Evolutionary conservation across 2,888 invertebrate genomes (phyloP).

Genomic region (Tridacna crocea): DNA sequence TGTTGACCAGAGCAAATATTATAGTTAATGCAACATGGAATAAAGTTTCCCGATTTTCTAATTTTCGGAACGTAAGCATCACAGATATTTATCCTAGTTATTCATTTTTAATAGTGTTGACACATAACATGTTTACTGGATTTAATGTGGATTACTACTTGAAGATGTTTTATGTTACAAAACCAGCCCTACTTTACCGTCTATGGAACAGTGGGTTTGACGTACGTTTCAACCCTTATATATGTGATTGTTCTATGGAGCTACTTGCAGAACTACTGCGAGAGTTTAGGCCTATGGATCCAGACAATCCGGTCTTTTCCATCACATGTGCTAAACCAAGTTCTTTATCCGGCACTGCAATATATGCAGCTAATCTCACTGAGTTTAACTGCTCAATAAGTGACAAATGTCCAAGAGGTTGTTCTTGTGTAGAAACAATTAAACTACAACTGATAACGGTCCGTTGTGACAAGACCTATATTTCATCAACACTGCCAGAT

Average conservation of each 20-base stretch:
- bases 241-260: slow-evolving; percentile 50
- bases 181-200: background rate
- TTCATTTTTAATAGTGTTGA: background rate
- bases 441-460: slow-evolving; percentile 28
- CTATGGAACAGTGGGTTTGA: slow-evolving; percentile 39
- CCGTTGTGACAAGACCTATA: slow-evolving; percentile 14
- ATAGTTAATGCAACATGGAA: slow-evolving; percentile 41
- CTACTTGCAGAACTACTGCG: slow-evolving; percentile 8
- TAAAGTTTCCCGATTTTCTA: slow-evolving; percentile 26
- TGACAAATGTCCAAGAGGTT: slow-evolving; percentile 33
- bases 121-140: slow-evolving; percentile 44
- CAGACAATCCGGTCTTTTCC: slow-evolving; percentile 42
- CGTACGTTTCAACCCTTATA: slow-evolving; percentile 46
- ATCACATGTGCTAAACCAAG: slow-evolving; percentile 35
- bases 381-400: slow-evolving; percentile 49
- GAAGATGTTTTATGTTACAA: slow-evolving; percentile 34
- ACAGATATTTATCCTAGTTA: background rate
- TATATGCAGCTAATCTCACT: slow-evolving; percentile 11
- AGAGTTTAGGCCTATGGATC: slow-evolving; percentile 31
- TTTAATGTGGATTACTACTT: slow-evolving; percentile 24
- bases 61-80: slow-evolving; percentile 34
- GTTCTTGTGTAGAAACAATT: slow-evolving; percentile 37
- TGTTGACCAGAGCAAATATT: background rate
- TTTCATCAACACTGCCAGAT: slow-evolving; percentile 8
- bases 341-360: slow-evolving; percentile 24